Conservation (phyloP, 1,140 invertebrate species). For the Caerostris darwini region DNA sequence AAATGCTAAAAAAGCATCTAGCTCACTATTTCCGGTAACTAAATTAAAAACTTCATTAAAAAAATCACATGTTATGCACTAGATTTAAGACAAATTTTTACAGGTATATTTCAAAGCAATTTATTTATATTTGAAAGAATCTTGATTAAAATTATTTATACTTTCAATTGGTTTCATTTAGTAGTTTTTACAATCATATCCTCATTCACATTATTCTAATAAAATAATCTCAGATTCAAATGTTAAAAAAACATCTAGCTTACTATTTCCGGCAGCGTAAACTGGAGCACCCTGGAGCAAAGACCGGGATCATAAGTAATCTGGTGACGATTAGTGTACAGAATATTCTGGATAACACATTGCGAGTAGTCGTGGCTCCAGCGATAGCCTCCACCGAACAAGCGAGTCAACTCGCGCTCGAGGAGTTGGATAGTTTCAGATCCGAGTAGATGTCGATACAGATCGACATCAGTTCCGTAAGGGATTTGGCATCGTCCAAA, state of each 20-base stretch:
- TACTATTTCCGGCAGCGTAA: conserved; percentile 77
- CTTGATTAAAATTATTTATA: too few species aligned
- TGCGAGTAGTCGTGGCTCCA: conserved; percentile 92
- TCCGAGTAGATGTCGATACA: conserved; percentile 85
- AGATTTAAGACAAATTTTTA: too few species aligned
- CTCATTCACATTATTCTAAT: too few species aligned
- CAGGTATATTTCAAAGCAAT: too few species aligned
- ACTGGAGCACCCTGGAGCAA: conserved; percentile 75
- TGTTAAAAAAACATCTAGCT: neutral
- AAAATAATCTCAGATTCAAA: neutral
- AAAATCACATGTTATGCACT: too few species aligned
- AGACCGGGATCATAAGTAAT: conserved; percentile 78
- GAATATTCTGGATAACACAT: conserved; percentile 89
- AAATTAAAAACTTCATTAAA: too few species aligned
- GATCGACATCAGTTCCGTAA: conserved; percentile 85
- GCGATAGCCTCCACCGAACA: conserved; percentile 84
- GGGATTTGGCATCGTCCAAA: conserved; percentile 90
- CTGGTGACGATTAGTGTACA: conserved; percentile 85
- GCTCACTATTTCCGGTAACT: conserved; percentile 78
- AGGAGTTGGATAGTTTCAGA: conserved; percentile 86
- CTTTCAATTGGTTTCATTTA: too few species aligned
- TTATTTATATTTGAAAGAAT: too few species aligned
- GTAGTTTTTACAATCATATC: too few species aligned
- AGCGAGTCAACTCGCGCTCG: conserved; percentile 84
- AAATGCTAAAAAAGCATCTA: neutral